A percentile compares a stretch with the other conserved stretches of the same genome.
Evolutionary conservation across 2,113 vertebrate species (phyloP).

Genomic region (Clarias magur): DNA sequence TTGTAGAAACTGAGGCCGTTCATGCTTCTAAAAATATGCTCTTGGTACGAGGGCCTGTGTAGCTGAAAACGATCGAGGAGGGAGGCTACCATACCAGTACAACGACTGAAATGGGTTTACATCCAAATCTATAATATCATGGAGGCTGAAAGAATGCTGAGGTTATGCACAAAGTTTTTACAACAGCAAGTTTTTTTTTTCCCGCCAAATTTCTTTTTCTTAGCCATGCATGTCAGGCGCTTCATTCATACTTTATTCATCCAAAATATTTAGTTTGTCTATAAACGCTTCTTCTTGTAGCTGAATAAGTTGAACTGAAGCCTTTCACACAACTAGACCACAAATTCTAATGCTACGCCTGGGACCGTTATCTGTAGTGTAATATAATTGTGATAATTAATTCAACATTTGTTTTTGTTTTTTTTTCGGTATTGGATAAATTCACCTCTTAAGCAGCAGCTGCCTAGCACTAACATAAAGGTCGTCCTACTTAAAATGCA

Average conservation of each 20-base stretch:
- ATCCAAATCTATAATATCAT: slow-evolving; percentile 17
- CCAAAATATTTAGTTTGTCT: not conserved
- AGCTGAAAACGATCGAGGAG: slow-evolving; percentile 8
- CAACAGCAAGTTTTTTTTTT: not conserved
- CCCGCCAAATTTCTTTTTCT: not conserved
- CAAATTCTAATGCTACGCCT: not conserved
- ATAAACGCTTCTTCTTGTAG: not conserved
- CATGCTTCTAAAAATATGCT: slow-evolving; percentile 25
- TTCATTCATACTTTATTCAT: slow-evolving; percentile 1
- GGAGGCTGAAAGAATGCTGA: not conserved
- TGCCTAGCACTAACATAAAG: not conserved
- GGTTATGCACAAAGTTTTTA: not conserved
- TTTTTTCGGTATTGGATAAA: not conserved
- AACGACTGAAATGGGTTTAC: not conserved
- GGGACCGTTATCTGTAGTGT: not conserved
- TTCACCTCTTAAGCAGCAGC: not conserved
- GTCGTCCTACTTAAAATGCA: slow-evolving; percentile 6
- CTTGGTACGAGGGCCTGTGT: slow-evolving; percentile 1
- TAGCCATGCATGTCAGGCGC: not conserved
- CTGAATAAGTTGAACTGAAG: not conserved
- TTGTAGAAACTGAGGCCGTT: slow-evolving; percentile 12
- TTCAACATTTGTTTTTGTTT: not conserved
- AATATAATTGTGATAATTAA: no score
- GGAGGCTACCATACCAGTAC: not conserved
- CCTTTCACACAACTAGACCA: not conserved